Base-by-base conservation (phyloP, 92 coral and sea anemone species). In the Metridium senile region DNA sequence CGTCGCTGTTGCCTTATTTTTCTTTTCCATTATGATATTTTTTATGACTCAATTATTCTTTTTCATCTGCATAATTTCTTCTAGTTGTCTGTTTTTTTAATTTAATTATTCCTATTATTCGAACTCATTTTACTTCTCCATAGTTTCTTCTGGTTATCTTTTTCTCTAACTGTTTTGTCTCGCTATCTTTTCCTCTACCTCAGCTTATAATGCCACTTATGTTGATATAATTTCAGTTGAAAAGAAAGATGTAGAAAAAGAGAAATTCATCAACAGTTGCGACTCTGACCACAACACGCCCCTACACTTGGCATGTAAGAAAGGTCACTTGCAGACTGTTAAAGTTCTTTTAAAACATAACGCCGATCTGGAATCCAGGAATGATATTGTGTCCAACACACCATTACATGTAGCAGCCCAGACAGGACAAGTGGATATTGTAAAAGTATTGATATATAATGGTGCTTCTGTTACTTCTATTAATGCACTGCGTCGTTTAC, bases 381-480 rank as follows among this genome's bases (percentile, higher is more conserved):
- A 69, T 21, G 77, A 74, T 32, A 45, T 67, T 16, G 83, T 62
- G 1, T 54, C 62, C 19, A 85, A 80, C 77, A 85, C 97, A 1
- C 90, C 98, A 9, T 64, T 88, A 52, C 98, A 93, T 61, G 75
- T 90, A 28, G 97, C 98, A 13, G 86, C 98, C n/a, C 72, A 70
- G 2, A 82, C 82, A 4, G 98, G 98, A 1, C 90, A 83, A 52
- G 32, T 65, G 33, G 84, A 71, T 3, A 71, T 91, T 58, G 89
- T 86, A 1, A 71, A 83, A 62, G 54, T 93, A 25, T 53, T 93
- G 49, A 43, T 88, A 72, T 27, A 78, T 11, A 77, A 78, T 39
- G 80, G 86, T 21, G 93, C 97, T 3, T 81, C 80, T 22, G 87
- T 88, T 19, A 81, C 74, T 43, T 31, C 68, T 1, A 57, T 77